Evolutionary conservation across 2,888 invertebrate species (phyloP).

Genomic region (Syrista parreyssii): DNA sequence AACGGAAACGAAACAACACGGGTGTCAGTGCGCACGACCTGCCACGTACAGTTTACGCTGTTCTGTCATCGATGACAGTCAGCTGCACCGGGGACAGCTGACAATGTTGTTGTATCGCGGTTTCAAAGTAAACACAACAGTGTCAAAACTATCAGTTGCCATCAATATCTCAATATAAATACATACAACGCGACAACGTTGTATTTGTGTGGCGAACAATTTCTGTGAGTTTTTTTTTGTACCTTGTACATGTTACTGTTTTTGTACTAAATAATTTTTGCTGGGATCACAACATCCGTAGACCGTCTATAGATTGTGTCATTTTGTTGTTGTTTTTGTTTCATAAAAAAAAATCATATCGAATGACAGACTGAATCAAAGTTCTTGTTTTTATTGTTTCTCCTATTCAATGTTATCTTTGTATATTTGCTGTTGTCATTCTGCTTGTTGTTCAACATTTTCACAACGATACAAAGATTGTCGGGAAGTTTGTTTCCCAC

Average conservation of each 20-base stretch:
- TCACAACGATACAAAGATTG: too few relatives aligned
- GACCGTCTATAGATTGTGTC: too few relatives aligned
- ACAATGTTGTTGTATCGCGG: not conserved
- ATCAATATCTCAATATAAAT: not conserved
- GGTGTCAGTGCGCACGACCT: not conserved
- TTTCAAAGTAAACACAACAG: not conserved
- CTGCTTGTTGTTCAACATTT: too few relatives aligned
- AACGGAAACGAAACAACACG: not conserved
- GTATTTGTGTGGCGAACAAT: not conserved
- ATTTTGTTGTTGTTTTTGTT: too few relatives aligned
- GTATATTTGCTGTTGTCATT: too few relatives aligned
- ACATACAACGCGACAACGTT: too few relatives aligned
- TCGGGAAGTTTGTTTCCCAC: too few relatives aligned
- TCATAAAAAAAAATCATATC: too few relatives aligned
- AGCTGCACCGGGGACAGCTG: not conserved
- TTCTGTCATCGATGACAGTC: not conserved
- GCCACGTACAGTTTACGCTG: not conserved
- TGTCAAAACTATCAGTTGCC: not conserved
- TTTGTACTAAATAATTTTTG: not conserved
- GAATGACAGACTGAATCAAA: too few relatives aligned
- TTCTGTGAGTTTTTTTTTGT: not conserved
- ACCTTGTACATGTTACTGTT: not conserved
- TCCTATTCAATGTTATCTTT: too few relatives aligned
- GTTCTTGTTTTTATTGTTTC: too few relatives aligned
- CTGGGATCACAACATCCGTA: too few relatives aligned